Evolutionary conservation across 2,888 invertebrate genomes (phyloP), one percentile per base, ranked within the genome.

Genomic region (Melieria crassipennis): DNA sequence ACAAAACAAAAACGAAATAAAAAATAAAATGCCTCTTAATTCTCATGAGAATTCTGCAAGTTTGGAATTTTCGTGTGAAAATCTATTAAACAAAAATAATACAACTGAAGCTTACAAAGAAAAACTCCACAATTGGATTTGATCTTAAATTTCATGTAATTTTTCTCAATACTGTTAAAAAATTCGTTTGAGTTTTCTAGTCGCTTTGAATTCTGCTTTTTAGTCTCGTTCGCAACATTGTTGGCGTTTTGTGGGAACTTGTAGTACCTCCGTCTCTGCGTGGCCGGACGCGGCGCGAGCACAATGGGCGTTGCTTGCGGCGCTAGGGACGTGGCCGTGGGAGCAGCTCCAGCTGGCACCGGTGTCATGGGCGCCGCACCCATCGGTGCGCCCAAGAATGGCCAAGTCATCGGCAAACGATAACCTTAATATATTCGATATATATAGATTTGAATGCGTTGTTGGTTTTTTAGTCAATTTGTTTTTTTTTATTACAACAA

Each of bases 381-480:
- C 75, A 89, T 85, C 42, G 85, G 83, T 70, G 84, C 80, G 70
- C 89, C 89, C 88, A 92, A 89, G 91, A 92, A 92, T 87, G 92
- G 92, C 93, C 92, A 93, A 87, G 92, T 87, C 88, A 92, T 90
- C 85, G 92, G 92, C 88, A 92, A 90, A 88, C 93, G 92, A 89
- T 92, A 91, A 89, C 92, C 93, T 92, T 84, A 72, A 77, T 76
- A 72, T 76, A 75, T 70, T 69, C 64, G 75, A 52, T 58, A 55
- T 10, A 30, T 70, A 72, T 65, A 42, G 52, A 10, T 66, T 48
- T 60, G 48, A n/a, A 7, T 10, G 45, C 16, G 9, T 55, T 45
- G 16, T 10, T 11, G 43, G 45, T 10, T 66, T 68, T 62, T 68
- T 55, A 60, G 52, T 69, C 56, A 56, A 66, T 66, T 50, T 46